These are phyloP conservation scores for Tipula unca DNA, from an alignment of 2,888 invertebrate genomes.

Conservation along the genomic window DNA sequence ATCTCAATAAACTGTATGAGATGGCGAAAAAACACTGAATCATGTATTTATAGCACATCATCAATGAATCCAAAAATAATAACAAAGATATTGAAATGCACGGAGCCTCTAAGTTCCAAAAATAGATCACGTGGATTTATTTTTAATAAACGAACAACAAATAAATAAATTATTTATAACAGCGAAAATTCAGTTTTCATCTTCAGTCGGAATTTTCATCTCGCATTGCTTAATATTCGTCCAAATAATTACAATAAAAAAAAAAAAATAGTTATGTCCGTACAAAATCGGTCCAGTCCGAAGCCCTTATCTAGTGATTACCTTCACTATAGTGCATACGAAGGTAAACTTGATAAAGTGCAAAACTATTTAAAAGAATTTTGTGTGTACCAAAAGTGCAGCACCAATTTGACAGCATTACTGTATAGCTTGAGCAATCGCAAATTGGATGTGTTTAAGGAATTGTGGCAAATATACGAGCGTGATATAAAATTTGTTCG, in stretches of 20 bases:
- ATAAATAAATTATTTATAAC: background rate
- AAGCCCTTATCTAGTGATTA: background rate
- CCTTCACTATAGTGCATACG: background rate
- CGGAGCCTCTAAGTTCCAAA: background rate
- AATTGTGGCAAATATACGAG: background rate
- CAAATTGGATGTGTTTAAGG: background rate
- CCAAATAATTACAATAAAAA: background rate
- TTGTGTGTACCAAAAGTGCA: background rate
- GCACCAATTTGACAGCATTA: background rate
- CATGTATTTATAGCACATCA: background rate
- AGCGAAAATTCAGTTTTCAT: background rate
- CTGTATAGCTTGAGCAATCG: background rate
- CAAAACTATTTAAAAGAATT: background rate
- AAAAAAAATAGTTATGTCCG: background rate
- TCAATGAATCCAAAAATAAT: constrained; percentile 14
- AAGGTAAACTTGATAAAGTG: background rate
- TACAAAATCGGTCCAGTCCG: background rate
- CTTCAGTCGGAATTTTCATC: background rate
- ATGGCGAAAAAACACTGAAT: background rate
- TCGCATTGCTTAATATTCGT: background rate
- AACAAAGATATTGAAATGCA: constrained; percentile 14
- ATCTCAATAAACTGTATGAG: background rate
- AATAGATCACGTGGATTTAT: constrained; percentile 14
- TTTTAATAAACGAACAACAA: background rate
- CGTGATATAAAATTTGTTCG: background rate